phyloP scores from a whole-genome alignment of 1,140 invertebrate genomes.

The Hylaeus volcanicus region DNA sequence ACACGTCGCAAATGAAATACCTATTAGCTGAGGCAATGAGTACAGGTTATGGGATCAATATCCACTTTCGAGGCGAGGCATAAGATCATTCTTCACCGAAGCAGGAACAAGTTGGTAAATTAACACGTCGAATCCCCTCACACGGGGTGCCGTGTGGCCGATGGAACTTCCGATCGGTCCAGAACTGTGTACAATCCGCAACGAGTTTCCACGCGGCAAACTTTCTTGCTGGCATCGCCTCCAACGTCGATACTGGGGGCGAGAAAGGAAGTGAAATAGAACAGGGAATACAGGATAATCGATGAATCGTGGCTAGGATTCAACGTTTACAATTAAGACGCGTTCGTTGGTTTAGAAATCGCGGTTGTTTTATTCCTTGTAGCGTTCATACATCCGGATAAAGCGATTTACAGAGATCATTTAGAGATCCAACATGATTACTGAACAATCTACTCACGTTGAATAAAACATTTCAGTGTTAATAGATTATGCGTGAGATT shows the following conservation, averaged over 20 bases:
- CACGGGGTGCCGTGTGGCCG: background rate
- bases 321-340: background rate
- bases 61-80: background rate
- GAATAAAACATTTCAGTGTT: no score
- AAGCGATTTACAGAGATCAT: no score
- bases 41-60: background rate
- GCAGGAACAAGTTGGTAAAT: constrained; percentile 18
- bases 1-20: background rate
- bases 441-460: no score
- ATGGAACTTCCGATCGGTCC: background rate
- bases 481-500: no score
- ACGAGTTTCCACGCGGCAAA: constrained; percentile 20
- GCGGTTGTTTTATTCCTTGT: background rate
- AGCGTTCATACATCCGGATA: no score
- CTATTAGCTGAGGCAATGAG: background rate
- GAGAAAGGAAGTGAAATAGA: background rate
- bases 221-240: background rate
- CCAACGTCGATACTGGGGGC: background rate
- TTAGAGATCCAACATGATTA: no score
- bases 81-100: background rate
- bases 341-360: background rate
- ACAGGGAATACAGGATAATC: background rate
- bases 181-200: constrained; percentile 18
- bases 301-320: constrained; percentile 11
- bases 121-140: constrained; percentile 17